Evolutionary conservation across 2,888 invertebrate genomes (phyloP).

Genomic region (Hypolimnas misippus): DNA sequence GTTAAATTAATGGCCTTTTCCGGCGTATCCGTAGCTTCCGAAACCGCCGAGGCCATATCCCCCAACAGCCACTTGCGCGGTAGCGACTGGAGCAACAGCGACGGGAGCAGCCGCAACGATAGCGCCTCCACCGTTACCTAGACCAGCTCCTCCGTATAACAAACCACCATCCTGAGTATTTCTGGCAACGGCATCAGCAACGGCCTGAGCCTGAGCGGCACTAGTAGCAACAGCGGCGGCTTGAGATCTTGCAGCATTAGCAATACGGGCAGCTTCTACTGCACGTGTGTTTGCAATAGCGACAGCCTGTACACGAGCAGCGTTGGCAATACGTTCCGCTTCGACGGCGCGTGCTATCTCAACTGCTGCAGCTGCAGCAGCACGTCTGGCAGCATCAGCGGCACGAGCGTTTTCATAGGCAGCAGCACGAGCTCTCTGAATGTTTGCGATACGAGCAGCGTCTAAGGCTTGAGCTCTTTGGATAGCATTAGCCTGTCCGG

Average conservation of each 20-base stretch:
- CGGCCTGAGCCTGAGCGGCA: slow-evolving; percentile 69
- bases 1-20: slow-evolving; percentile 24
- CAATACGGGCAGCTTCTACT: slow-evolving; percentile 73
- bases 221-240: slow-evolving; percentile 65
- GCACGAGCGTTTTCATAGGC: slow-evolving; percentile 75
- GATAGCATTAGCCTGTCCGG: slow-evolving; percentile 70
- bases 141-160: slow-evolving; percentile 55
- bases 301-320: slow-evolving; percentile 73
- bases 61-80: slow-evolving; percentile 26
- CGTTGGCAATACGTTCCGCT: slow-evolving; percentile 71
- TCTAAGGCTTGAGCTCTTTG: slow-evolving; percentile 76
- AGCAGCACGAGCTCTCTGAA: slow-evolving; percentile 75
- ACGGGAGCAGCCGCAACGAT: slow-evolving; percentile 37
- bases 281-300: slow-evolving; percentile 76
- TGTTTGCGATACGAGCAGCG: slow-evolving; percentile 70
- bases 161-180: slow-evolving; percentile 66
- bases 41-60: slow-evolving; percentile 18
- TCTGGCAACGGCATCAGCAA: slow-evolving; percentile 67
- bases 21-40: slow-evolving; percentile 24
- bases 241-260: slow-evolving; percentile 65
- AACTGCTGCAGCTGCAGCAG: slow-evolving; percentile 60
- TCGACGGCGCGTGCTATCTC: slow-evolving; percentile 67
- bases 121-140: slow-evolving; percentile 19
- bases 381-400: slow-evolving; percentile 71
- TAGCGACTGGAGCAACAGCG: slow-evolving; percentile 41